A percentile compares a stretch with the other conserved stretches of the same genome.
Conservation (phyloP, 2,113 vertebrate species). For the Struthidea cinerea region DNA sequence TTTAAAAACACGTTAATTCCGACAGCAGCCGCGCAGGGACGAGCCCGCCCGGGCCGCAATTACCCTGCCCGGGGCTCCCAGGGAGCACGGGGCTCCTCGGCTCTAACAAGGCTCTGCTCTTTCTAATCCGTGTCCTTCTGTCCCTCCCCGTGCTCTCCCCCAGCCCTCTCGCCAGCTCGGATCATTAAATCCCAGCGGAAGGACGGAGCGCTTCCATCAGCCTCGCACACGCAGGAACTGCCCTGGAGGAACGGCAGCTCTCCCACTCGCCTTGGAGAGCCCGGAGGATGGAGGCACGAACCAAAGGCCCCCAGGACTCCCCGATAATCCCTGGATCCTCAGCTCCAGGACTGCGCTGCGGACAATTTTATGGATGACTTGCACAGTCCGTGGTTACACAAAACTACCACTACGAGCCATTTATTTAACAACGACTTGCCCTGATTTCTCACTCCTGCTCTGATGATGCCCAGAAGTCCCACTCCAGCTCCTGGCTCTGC, state of each 20-base stretch:
- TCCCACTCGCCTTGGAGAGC: rapidly evolving
- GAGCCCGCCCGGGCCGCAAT: background rate
- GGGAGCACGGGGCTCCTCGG: background rate
- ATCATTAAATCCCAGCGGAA: background rate
- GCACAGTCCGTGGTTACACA: rapidly evolving
- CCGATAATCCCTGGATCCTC: background rate
- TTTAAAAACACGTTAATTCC: background rate
- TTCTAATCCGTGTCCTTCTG: background rate
- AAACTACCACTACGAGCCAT: background rate
- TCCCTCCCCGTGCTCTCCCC: background rate
- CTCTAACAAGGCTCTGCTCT: background rate
- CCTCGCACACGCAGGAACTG: rapidly evolving
- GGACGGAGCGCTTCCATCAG: background rate
- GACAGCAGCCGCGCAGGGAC: background rate
- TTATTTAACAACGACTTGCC: background rate
- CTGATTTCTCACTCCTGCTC: background rate
- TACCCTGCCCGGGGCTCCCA: background rate
- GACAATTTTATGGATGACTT: background rate
- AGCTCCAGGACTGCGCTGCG: rapidly evolving
- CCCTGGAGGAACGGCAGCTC: background rate
- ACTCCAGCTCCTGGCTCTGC: background rate
- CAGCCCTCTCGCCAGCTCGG: background rate
- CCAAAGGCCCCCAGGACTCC: background rate
- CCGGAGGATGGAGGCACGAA: rapidly evolving
- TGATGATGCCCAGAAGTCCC: background rate